phyloP scores from a whole-genome alignment of 1,140 invertebrate species.

The Lucilia sericata region DNA sequence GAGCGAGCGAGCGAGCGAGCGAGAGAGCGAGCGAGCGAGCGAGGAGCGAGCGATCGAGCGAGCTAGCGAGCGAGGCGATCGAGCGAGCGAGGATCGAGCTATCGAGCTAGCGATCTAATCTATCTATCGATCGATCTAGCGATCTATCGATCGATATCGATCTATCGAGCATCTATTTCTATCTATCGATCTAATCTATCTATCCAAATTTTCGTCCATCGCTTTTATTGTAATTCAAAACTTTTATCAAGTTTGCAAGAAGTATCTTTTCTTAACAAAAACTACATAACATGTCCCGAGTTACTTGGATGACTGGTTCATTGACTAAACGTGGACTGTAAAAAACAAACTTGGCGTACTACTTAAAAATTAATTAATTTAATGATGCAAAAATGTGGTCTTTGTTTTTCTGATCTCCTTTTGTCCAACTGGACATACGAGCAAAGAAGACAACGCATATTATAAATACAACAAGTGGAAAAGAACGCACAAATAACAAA shows the following conservation, averaged over 20 bases:
- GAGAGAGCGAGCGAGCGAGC: too few relatives aligned
- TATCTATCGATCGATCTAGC: too few relatives aligned
- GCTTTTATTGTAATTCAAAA: too few relatives aligned
- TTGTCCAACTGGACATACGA: not conserved
- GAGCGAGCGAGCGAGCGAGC: too few relatives aligned
- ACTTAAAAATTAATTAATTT: slow-evolving; percentile 36
- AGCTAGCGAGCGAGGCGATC: too few relatives aligned
- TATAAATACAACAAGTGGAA: not conserved
- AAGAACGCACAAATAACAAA: not conserved
- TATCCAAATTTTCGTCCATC: too few relatives aligned
- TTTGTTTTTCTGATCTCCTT: slow-evolving; percentile 3
- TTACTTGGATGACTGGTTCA: slow-evolving; percentile 16
- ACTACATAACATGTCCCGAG: not conserved
- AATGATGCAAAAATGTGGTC: slow-evolving; percentile 32
- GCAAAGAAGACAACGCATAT: not conserved
- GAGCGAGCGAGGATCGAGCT: too few relatives aligned
- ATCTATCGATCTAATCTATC: too few relatives aligned
- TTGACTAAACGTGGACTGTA: not conserved
- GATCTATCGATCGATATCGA: too few relatives aligned
- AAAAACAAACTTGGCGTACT: not conserved
- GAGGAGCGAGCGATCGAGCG: too few relatives aligned
- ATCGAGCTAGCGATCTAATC: too few relatives aligned
- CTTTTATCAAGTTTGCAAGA: not conserved
- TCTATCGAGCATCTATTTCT: too few relatives aligned
- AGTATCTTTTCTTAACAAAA: not conserved